Base-by-base conservation (phyloP, 1,140 invertebrate species). In the Caenorhabditis tropicalis region DNA sequence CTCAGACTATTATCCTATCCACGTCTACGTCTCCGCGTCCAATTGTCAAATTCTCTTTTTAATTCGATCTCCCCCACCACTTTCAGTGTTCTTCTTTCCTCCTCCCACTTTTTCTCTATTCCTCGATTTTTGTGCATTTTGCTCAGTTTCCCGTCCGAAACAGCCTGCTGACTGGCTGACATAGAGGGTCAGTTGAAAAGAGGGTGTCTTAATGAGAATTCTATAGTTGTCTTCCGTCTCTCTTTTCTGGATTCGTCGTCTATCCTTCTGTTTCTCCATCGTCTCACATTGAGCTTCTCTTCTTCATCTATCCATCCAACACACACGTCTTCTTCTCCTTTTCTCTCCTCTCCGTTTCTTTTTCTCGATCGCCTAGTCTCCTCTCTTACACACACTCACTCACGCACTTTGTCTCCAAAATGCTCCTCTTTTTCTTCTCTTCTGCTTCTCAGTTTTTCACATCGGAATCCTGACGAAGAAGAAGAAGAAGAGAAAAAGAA, bases 171-270 rank as follows among this genome's bases (percentile, higher is more conserved):
- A 65, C 3, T 6, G 3, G 33, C 21, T 10, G 58, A 27, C 58
- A 65, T 21, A 27, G 36, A 24, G 12, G 24, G 56, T 12, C 10
- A 15, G 29, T 7, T 9, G 21, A 6, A 10, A n/a, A n/a, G 49
- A 19, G 58, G 29, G 65, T 46, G 65, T 43, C 65, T 43, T 74
- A 74, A 74, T 74, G 65, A 74, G 65, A 74, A 74, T 74, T 74
- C 65, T 12, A 74, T 74, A 31, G 58, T 16, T 36, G 58, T 65
- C 31, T 19, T 36, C 65, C 9, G 10, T 3, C 65, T 39, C 33
- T 29, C 65, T 36, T 46, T 24, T 74, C 36, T 43, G 58, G 31
- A 65, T 65, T 65, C 58, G 12, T 39, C 56, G 10, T 58, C 53
- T 58, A 6, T 79, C 48, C 27, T 51, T 80, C 51, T 80, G 12